Evolutionary conservation across 2,113 vertebrate species (phyloP), one percentile per base, ranked within the genome.

Genomic region (Potamarius usumacintae): DNA sequence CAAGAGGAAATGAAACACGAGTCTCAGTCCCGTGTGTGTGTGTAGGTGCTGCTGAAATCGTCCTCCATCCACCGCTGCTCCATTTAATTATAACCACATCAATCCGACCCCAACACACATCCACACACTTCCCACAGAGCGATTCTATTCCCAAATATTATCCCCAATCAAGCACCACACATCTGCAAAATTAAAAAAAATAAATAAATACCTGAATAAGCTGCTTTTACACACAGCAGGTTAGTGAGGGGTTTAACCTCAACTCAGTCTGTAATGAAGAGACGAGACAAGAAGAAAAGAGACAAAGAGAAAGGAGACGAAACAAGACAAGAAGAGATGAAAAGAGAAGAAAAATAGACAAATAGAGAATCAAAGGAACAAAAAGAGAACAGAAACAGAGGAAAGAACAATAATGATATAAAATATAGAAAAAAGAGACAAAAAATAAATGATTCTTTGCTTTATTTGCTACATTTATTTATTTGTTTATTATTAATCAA

Each of bases 1-100:
- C 52, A 57, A 79, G n/a, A 79, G 77, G 77, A 80, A 80, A 53
- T 80, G 77, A 80, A 79, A 57, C n/a, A 2, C 5, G 8, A 79
- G 2, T n/a, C 53, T 79, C 53, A 7, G 50, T 30, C n/a, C 53
- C 11, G 20, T 50, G 18, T 76, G 72, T 76, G 72, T 76, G 60
- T 63, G 62, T 84, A 79, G 22, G 48, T 77, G 48, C 10, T 25
- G 3, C 10, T 55, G 50, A 77, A n/a, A 53, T 77, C 20, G 53
- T 50, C 20, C 34, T 77, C 50, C 50, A 77, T 77, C 25, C 74
- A 77, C 11, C 53, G 50, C 50, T 53, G 25, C 48, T 77, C 48
- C 25, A 1, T 77, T 77, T 53, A 77, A 77, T 77, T 53, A 52
- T 11, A 77, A 15, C 74, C 74, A 77, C 74, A 77, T 77, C 74